Percentiles rank a stretch among this genome's conserved stretches.
Conservation (phyloP, 2,888 invertebrate genomes). For the Asteroscopus sphinx region DNA sequence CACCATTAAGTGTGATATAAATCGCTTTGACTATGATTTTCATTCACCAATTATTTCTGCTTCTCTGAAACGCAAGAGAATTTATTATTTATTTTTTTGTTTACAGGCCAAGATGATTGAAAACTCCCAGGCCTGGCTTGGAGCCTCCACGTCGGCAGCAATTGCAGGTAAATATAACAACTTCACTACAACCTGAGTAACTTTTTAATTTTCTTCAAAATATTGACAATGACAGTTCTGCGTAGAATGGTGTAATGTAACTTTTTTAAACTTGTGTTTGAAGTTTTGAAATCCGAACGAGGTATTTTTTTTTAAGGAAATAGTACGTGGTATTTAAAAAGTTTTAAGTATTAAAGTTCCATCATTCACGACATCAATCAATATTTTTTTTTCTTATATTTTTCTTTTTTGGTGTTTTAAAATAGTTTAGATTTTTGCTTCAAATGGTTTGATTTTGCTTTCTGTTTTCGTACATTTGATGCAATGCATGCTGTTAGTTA, state of each 20-base stretch:
- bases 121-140: conserved; percentile 97
- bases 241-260: too few species aligned
- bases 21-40: too few species aligned
- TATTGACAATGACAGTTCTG: too few species aligned
- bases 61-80: neutral
- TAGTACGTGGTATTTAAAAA: too few species aligned
- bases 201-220: too few species aligned
- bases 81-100: conserved; percentile 63
- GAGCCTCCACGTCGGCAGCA: conserved; percentile 96
- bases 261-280: too few species aligned
- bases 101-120: conserved; percentile 97
- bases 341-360: neutral
- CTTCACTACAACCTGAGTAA: too few species aligned
- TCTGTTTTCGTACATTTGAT: neutral
- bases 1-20: too few species aligned
- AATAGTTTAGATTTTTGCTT: neutral
- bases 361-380: conserved; percentile 38
- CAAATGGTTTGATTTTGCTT: neutral
- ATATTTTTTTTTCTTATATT: conserved; percentile 18
- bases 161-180: conserved; percentile 95
- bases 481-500: neutral
- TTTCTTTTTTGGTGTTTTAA: neutral
- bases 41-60: neutral
- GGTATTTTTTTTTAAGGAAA: too few species aligned
- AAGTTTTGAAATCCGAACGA: too few species aligned